A percentile compares a stretch with the other conserved stretches of the same genome.
phyloP scores from a whole-genome alignment of 2,888 invertebrate species.

The Tribolium freemani region DNA sequence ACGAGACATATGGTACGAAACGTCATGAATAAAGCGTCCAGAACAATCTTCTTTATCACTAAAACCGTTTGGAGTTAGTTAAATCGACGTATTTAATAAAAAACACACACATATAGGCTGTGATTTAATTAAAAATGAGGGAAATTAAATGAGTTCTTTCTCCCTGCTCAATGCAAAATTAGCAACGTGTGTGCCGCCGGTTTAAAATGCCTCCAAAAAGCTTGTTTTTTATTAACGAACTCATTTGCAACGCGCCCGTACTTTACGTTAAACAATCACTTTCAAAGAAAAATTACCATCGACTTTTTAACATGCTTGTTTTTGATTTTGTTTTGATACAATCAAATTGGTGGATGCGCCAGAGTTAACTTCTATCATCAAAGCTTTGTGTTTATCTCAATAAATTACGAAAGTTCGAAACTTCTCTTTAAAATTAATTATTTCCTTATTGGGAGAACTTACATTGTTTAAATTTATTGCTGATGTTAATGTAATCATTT shows the following conservation, averaged over 20 bases:
- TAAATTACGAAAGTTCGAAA: constrained; percentile 32
- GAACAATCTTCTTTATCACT: constrained; percentile 9
- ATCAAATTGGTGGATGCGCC: constrained; percentile 36
- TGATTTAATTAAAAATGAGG: constrained; percentile 26
- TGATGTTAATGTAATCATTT: constrained; percentile 26
- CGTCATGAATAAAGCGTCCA: background rate
- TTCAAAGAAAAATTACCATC: background rate
- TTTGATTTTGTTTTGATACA: constrained; percentile 8
- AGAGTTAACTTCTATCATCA: constrained; percentile 31
- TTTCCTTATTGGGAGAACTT: constrained; percentile 23
- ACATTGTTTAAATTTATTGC: constrained; percentile 27
- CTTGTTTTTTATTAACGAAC: constrained; percentile 25
- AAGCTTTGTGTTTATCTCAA: constrained; percentile 35
- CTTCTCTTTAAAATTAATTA: constrained; percentile 29
- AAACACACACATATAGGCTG: constrained; percentile 1
- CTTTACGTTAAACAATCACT: constrained; percentile 1
- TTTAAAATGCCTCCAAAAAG: constrained; percentile 7
- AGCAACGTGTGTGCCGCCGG: constrained; percentile 21
- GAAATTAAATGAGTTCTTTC: constrained; percentile 16
- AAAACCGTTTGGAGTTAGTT: constrained; percentile 17
- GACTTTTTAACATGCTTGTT: background rate
- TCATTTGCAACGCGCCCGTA: background rate
- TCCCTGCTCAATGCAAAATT: constrained; percentile 17
- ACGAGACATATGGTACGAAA: constrained; percentile 2
- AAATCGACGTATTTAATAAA: constrained; percentile 19